A percentile compares a stretch with the other conserved stretches of the same genome.
Conservation (phyloP, 2,888 invertebrate genomes). For the Clitarchus hookeri region DNA sequence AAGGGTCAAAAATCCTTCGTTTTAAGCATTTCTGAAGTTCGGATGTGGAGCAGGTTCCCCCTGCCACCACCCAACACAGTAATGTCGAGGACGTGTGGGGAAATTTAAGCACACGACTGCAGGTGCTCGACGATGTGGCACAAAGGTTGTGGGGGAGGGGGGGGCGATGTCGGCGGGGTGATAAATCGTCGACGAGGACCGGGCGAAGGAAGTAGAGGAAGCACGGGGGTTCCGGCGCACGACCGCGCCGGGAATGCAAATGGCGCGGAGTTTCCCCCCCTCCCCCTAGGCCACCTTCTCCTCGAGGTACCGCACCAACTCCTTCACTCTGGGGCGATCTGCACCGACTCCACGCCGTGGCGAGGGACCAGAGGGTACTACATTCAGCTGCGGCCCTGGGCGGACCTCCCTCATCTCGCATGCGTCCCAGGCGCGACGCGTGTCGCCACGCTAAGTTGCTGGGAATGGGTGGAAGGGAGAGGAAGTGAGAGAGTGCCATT, state of each 20-base stretch:
- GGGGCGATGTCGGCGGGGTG: background rate
- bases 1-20: background rate
- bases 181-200: background rate
- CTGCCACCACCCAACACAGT: background rate
- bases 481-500: background rate
- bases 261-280: background rate
- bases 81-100: background rate
- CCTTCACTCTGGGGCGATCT: background rate
- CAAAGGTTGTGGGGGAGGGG: background rate
- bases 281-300: background rate
- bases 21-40: background rate
- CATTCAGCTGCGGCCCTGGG: no score
- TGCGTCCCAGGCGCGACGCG: background rate
- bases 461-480: background rate
- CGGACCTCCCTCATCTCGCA: background rate
- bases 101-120: background rate
- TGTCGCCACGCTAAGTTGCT: background rate
- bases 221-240: background rate
- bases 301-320: background rate
- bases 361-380: no score
- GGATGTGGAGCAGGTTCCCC: background rate
- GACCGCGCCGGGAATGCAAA: conserved; percentile 8
- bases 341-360: background rate
- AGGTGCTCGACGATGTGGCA: background rate
- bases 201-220: background rate